phyloP scores from a whole-genome alignment of 2,888 invertebrate genomes.

The Acanthosoma haemorrhoidale region DNA sequence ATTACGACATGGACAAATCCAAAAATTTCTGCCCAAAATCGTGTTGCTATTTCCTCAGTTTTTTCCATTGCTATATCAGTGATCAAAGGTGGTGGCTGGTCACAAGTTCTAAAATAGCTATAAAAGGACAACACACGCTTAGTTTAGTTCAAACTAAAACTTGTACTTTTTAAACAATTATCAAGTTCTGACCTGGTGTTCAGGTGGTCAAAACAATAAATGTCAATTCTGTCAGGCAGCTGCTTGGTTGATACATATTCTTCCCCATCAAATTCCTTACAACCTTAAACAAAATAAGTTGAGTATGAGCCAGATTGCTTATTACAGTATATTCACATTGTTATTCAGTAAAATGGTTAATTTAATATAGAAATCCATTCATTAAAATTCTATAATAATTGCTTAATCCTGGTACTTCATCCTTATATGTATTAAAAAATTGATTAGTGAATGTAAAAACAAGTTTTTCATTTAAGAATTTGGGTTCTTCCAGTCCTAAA shows the following conservation, averaged over 20 bases:
- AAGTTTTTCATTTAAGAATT: no score
- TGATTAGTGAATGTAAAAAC: no score
- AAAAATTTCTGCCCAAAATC: slow-evolving; percentile 64
- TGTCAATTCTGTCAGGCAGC: slow-evolving; percentile 51
- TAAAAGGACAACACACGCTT: slow-evolving; percentile 28
- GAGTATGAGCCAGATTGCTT: no score
- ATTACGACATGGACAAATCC: slow-evolving; percentile 57
- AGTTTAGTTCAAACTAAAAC: not conserved
- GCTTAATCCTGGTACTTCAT: no score
- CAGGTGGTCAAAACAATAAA: slow-evolving; percentile 65
- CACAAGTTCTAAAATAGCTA: slow-evolving; percentile 59
- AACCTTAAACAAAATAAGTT: slow-evolving; percentile 4
- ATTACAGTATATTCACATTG: no score
- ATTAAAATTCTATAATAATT: no score
- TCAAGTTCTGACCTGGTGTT: slow-evolving; percentile 51
- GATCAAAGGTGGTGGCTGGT: slow-evolving; percentile 54
- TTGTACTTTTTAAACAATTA: not conserved
- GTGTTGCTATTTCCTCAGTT: slow-evolving; percentile 55
- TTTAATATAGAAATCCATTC: no score
- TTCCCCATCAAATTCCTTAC: slow-evolving; percentile 14
- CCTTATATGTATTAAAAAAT: no score
- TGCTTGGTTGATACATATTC: slow-evolving; percentile 33
- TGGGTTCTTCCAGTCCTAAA: no score
- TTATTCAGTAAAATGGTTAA: no score
- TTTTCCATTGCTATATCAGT: slow-evolving; percentile 56